Base-by-base conservation (phyloP, 2,888 invertebrate genomes). In the Siphonodentalium dalli region DNA sequence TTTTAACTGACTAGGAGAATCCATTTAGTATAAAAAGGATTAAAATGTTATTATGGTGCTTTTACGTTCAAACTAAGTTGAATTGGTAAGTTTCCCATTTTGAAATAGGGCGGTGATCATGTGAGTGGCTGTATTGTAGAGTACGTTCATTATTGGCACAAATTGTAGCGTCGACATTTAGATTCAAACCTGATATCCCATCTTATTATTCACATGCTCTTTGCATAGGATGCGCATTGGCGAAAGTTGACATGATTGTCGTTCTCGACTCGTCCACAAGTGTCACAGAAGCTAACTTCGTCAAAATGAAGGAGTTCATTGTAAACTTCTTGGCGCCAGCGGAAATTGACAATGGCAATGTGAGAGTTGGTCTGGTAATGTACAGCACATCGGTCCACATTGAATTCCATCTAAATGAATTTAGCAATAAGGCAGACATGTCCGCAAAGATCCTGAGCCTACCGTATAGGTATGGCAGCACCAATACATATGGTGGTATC, bases 211-310 rank as follows among this genome's bases (percentile, higher is more conserved):
- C 31, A 11, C 13, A 13, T 15, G 40, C 1, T 40, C 9, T 49
- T 39, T 37, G 33, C 41, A 27, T 52, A 66, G 64, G 49, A 27
- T 71, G 69, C 38, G 61, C 61, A 3, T 53, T 61, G 5, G 51
- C 64, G 2, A 58, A 55, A 43, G 54, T 66, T 6, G 69, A 68
- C 38, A 39, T 69, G 7, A 56, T 69, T 2, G 58, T 71, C 34
- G 61, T 71, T 11, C 53, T 71, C 37, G 68, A 71, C 52, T 64
- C 68, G 23, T 75, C 75, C 6, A 75, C 75, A 20, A 74, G 74
- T 44, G 70, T 73, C 18, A 68, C 66, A 15, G 63, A 66, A 41
- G 35, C 27, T 1, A 68, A 65, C 53, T 69, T 64, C 56, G 52
- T 64, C 43, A 65, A 68, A 46, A 70, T 61, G 59, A 40, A 52